Evolutionary conservation across 2,113 vertebrate genomes (phyloP).

Genomic region (Oriolus oriolus): DNA sequence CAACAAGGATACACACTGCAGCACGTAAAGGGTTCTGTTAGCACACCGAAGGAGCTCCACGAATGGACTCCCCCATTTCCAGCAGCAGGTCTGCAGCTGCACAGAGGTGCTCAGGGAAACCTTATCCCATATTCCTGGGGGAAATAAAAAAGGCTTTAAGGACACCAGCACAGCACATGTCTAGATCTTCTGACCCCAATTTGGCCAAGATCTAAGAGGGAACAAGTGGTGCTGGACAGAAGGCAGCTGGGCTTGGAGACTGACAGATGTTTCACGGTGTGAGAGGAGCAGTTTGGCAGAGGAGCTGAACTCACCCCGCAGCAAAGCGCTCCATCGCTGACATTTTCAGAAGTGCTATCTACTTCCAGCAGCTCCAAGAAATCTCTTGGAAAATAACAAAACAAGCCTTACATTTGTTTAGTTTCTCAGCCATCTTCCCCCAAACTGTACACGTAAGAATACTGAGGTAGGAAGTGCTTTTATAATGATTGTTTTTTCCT

Average conservation of each 20-base stretch:
- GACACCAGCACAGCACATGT: not conserved
- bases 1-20: not conserved
- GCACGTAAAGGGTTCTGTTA: not conserved
- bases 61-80: not conserved
- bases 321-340: not conserved
- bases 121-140: not conserved
- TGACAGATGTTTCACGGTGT: not conserved
- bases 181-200: not conserved
- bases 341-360: not conserved
- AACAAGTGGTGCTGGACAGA: not conserved
- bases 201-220: not conserved
- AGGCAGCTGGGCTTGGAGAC: not conserved
- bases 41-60: not conserved
- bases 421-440: not conserved
- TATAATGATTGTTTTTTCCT: conserved; percentile 33
- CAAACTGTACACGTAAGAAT: not conserved
- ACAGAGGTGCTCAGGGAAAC: not conserved
- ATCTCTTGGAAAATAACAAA: not conserved
- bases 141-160: not conserved
- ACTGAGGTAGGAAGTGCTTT: conserved; percentile 22
- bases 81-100: not conserved
- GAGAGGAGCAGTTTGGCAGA: not conserved
- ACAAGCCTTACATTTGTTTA: not conserved
- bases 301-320: not conserved
- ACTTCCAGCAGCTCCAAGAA: not conserved